Conservation (phyloP, 2,797 vertebrate species). For the Tiaroga cobitis region DNA sequence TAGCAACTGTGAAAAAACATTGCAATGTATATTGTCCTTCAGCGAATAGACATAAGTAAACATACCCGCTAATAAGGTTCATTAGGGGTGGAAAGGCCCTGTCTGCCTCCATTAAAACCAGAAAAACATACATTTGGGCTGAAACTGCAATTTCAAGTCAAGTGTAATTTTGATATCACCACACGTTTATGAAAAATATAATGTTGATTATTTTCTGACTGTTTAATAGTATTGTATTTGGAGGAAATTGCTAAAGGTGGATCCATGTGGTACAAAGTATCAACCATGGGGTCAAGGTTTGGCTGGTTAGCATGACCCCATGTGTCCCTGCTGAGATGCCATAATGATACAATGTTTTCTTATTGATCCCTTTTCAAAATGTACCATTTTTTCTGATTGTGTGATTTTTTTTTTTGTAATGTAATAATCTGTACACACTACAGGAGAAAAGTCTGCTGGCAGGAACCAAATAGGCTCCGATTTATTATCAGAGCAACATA, state of each 20-base stretch:
- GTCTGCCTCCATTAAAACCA: constrained; percentile 18
- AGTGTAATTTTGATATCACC: background rate
- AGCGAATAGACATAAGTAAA: constrained; percentile 37
- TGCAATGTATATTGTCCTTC: constrained; percentile 9
- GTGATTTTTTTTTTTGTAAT: background rate
- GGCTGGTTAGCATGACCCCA: background rate
- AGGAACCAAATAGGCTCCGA: constrained; percentile 1
- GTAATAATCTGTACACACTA: background rate
- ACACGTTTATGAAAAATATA: constrained; percentile 1
- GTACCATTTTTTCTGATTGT: background rate
- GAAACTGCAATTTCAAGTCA: constrained; percentile 8
- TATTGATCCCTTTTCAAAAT: background rate
- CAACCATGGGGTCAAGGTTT: background rate
- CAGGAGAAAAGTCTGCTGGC: background rate
- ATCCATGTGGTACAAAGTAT: background rate
- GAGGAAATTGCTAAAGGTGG: background rate
- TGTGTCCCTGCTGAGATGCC: background rate
- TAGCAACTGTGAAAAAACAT: constrained; percentile 27
- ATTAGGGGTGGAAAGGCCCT: constrained; percentile 59
- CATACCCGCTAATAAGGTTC: constrained; percentile 70
- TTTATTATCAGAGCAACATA: constrained; percentile 13
- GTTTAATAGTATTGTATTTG: background rate
- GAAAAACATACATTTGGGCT: constrained; percentile 17
- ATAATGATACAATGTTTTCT: background rate
- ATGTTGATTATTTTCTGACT: background rate